Evolutionary conservation across 35 echinoderm and acorn worm genomes (phyloP).

Genomic region (Holothuria glaberrima): DNA sequence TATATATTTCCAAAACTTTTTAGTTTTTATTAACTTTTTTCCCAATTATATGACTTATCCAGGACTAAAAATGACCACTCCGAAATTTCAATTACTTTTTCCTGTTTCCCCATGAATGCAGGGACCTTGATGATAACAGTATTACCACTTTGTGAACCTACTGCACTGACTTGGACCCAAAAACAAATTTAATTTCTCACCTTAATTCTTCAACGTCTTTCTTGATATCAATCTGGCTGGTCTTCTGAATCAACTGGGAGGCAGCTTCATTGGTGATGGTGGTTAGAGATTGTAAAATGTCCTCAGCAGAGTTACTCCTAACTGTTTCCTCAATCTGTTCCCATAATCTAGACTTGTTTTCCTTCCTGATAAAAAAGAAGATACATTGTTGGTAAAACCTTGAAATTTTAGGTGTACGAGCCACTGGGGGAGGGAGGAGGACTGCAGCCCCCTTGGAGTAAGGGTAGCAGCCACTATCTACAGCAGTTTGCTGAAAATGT

Average conservation of each 20-base stretch:
- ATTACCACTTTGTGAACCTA: neutral
- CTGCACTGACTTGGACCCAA: neutral
- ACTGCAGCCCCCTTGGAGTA: too few relatives aligned
- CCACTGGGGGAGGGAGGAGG: too few relatives aligned
- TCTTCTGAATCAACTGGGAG: constrained; percentile 11
- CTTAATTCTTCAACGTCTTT: constrained; percentile 25
- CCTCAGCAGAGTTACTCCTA: neutral
- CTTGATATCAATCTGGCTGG: constrained; percentile 36
- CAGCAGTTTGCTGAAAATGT: too few relatives aligned
- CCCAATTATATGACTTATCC: too few relatives aligned
- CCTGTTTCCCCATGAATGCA: too few relatives aligned
- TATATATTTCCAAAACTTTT: too few relatives aligned
- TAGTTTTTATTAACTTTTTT: too few relatives aligned
- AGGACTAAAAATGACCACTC: too few relatives aligned
- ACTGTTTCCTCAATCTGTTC: constrained; percentile 23
- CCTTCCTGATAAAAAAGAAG: constrained; percentile 22
- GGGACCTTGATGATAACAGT: neutral
- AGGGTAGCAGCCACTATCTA: too few relatives aligned
- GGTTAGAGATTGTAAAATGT: constrained; percentile 33
- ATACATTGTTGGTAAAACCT: too few relatives aligned
- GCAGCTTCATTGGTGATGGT: constrained; percentile 40
- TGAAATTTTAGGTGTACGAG: too few relatives aligned
- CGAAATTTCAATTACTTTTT: too few relatives aligned
- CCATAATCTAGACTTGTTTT: constrained; percentile 9
- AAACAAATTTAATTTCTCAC: neutral